These are phyloP conservation scores for Chloroceryle amazona DNA, from an alignment of 2,797 vertebrate species.

Conservation along the genomic window DNA sequence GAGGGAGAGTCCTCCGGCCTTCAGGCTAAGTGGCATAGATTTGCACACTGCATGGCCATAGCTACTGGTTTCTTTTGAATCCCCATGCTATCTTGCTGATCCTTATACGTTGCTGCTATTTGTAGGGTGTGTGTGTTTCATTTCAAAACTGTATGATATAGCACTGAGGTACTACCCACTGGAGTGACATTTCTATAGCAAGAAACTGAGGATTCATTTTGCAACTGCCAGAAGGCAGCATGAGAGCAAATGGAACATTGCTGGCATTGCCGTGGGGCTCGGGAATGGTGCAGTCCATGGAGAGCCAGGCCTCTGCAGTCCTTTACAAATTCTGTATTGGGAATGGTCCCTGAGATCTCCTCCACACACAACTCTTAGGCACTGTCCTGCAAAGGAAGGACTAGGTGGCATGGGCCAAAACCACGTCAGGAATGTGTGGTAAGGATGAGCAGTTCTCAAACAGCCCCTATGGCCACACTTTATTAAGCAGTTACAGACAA, in stretches of 20 bases:
- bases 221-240: background rate
- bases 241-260: background rate
- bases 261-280: rapidly evolving
- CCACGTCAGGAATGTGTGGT: background rate
- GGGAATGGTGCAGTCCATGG: rapidly evolving
- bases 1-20: background rate
- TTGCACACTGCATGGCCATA: background rate
- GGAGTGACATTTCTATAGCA: background rate
- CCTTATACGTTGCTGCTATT: background rate
- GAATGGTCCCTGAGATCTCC: background rate
- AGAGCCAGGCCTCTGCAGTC: background rate
- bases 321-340: background rate
- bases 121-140: background rate
- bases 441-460: background rate
- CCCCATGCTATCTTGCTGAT: background rate
- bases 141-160: background rate
- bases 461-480: background rate
- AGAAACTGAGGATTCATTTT: background rate
- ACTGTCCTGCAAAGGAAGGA: background rate
- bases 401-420: background rate
- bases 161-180: background rate
- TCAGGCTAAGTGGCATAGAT: background rate
- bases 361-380: background rate
- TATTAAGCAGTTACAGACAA: background rate
- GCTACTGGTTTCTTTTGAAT: background rate